Conservation (phyloP, 2,113 vertebrate genomes). For the Myiozetetes cayanensis region DNA sequence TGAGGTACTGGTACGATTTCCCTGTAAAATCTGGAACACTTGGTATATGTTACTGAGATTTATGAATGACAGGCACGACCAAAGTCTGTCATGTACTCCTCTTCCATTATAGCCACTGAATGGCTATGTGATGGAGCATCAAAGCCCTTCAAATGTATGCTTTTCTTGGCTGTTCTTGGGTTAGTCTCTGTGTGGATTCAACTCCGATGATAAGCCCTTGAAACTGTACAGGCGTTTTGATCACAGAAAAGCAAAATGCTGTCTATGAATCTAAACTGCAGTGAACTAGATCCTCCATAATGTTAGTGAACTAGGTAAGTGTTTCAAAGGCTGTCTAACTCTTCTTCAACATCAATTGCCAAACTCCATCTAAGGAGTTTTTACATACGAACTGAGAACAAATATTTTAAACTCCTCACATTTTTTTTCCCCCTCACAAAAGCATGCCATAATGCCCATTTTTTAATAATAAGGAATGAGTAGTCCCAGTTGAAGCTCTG, state of each 20-base stretch:
- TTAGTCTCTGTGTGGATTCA: conserved; percentile 31
- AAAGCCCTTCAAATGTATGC: conserved; percentile 49
- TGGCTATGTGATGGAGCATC: conserved; percentile 39
- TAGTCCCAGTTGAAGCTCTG: not conserved
- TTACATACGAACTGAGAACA: conserved; percentile 11
- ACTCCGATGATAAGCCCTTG: conserved; percentile 20
- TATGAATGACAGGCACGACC: not conserved
- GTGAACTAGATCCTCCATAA: conserved; percentile 20
- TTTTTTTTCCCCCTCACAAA: not conserved
- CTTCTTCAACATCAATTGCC: conserved; percentile 20
- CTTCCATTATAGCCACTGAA: conserved; percentile 34
- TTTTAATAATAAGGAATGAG: conserved; percentile 11
- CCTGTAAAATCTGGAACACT: conserved; percentile 7
- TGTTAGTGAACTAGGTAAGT: not conserved
- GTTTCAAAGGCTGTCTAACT: conserved; percentile 60
- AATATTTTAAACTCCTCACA: conserved; percentile 20
- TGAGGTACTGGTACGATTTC: not conserved
- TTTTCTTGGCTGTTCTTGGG: conserved; percentile 52
- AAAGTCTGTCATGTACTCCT: conserved; percentile 45
- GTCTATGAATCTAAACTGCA: conserved; percentile 12
- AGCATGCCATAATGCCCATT: not conserved
- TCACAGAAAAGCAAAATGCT: conserved; percentile 52
- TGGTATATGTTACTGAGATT: not conserved
- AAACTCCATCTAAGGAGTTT: conserved; percentile 34
- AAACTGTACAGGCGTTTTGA: conserved; percentile 38